Percentiles rank a stretch among this genome's conserved stretches.
Evolutionary conservation across 2,797 vertebrate species (phyloP).

Genomic region (Enteromius thamalakanensis): DNA sequence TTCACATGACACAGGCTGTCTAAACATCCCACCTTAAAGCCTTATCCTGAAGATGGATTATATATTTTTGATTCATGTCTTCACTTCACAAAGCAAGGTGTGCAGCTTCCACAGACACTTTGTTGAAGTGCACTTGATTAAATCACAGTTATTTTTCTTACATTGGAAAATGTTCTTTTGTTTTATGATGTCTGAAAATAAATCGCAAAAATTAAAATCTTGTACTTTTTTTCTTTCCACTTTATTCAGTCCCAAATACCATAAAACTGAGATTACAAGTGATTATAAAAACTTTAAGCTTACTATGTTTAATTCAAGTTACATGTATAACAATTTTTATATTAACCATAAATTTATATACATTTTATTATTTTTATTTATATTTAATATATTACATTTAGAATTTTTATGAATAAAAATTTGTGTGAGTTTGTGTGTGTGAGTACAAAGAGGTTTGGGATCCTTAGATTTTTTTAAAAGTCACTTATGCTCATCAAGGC

Average conservation of each 20-base stretch:
- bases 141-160: constrained; percentile 79
- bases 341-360: not conserved
- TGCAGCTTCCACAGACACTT: constrained; percentile 66
- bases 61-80: constrained; percentile 71
- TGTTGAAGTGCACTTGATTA: constrained; percentile 83
- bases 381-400: too few species aligned
- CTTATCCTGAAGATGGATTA: constrained; percentile 75
- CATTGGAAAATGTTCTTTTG: constrained; percentile 70
- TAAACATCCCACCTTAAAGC: constrained; percentile 77
- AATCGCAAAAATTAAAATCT: constrained; percentile 72
- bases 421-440: not conserved
- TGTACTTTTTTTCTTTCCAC: not conserved
- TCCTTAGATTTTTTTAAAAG: too few species aligned
- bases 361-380: not conserved
- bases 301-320: not conserved
- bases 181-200: constrained; percentile 81
- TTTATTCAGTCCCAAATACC: not conserved
- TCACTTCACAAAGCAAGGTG: constrained; percentile 71
- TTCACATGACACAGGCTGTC: constrained; percentile 58
- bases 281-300: not conserved
- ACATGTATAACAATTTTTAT: too few species aligned
- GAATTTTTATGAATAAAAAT: too few species aligned
- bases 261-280: not conserved
- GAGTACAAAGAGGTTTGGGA: not conserved
- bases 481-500: too few species aligned